These are phyloP conservation scores for Drosophila prostipennis DNA, from an alignment of 2,888 invertebrate genomes.

Conservation along the genomic window DNA sequence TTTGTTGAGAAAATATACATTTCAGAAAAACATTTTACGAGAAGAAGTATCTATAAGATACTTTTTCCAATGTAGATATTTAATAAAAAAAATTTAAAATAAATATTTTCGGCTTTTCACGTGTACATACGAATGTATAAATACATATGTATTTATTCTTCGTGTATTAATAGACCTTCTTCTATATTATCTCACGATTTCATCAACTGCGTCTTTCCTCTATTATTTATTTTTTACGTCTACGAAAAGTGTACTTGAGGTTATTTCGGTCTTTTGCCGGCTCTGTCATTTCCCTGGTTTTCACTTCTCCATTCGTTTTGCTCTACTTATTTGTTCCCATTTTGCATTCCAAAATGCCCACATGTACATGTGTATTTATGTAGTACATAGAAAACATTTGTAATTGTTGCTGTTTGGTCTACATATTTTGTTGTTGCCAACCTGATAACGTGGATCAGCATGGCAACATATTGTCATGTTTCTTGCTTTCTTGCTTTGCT, in stretches of 20 bases:
- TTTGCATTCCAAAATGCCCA: conserved; percentile 44
- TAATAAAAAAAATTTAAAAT: background rate
- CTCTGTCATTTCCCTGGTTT: conserved; percentile 13
- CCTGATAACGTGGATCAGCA: conserved; percentile 35
- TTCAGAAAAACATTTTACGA: no score
- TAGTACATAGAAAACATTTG: conserved; percentile 13
- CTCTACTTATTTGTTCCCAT: conserved; percentile 38
- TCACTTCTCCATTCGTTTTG: conserved; percentile 33
- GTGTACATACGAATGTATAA: background rate
- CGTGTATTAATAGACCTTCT: conserved; percentile 52
- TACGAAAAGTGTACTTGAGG: conserved; percentile 44
- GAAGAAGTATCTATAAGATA: background rate
- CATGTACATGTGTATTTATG: conserved; percentile 4
- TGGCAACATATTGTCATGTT: conserved; percentile 33
- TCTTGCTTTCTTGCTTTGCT: background rate
- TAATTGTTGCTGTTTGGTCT: conserved; percentile 25
- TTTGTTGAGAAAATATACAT: no score
- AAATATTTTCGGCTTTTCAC: background rate
- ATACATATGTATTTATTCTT: conserved; percentile 1
- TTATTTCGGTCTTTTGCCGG: conserved; percentile 48
- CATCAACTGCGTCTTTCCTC: conserved; percentile 3
- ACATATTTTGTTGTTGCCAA: conserved; percentile 28
- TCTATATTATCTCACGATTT: conserved; percentile 42
- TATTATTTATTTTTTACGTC: conserved; percentile 31
- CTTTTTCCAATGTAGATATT: conserved; percentile 5